These are phyloP conservation scores for Cardiocondyla obscurior DNA, from an alignment of 1,140 invertebrate species.

Conservation along the genomic window DNA sequence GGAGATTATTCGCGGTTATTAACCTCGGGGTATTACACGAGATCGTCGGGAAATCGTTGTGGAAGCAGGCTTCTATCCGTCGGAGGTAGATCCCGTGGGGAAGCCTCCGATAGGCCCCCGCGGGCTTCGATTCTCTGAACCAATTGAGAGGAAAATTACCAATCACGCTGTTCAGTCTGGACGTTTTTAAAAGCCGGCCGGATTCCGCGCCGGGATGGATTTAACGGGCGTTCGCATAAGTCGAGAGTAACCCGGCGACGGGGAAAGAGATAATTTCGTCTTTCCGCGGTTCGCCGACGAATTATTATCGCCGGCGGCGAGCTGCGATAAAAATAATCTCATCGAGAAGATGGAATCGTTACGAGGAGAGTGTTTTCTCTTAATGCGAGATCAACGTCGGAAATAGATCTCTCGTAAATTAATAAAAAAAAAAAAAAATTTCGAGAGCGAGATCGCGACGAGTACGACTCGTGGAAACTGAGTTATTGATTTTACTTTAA, in stretches of 20 bases:
- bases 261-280: not conserved
- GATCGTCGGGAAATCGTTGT: slow-evolving; percentile 61
- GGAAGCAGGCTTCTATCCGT: slow-evolving; percentile 33
- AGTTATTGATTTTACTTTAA: not conserved
- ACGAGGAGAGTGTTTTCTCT: not conserved
- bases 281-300: not conserved
- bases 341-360: not conserved
- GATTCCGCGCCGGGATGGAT: slow-evolving; percentile 63
- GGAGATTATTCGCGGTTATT: slow-evolving; percentile 70
- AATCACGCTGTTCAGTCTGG: slow-evolving; percentile 64
- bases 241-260: slow-evolving; percentile 1
- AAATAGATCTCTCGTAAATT: not conserved
- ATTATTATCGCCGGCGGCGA: slow-evolving; percentile 19
- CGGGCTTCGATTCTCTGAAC: slow-evolving; percentile 73
- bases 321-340: slow-evolving; percentile 11
- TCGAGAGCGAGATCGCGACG: not conserved
- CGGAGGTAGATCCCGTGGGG: slow-evolving; percentile 52
- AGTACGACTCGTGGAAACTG: not conserved
- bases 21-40: slow-evolving; percentile 62
- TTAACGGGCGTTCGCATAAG: slow-evolving; percentile 28
- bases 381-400: not conserved
- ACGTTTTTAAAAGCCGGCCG: slow-evolving; percentile 66
- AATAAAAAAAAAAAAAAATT: too few relatives aligned
- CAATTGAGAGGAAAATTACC: slow-evolving; percentile 74
- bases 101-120: slow-evolving; percentile 61